These are phyloP conservation scores for Lydus trimaculatus DNA, from an alignment of 2,888 invertebrate genomes.

Conservation along the genomic window DNA sequence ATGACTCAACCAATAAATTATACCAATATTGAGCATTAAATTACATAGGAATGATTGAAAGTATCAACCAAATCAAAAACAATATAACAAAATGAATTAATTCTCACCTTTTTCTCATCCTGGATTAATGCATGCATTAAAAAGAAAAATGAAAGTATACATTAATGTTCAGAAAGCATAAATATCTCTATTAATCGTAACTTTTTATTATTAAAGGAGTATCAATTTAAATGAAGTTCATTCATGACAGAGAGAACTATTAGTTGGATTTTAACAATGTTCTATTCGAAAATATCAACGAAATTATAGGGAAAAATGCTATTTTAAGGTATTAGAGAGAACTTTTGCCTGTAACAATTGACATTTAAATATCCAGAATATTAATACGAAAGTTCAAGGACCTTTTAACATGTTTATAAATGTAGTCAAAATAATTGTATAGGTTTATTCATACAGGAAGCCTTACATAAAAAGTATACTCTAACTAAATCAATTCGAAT, in stretches of 20 bases:
- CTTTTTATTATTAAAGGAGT: background rate
- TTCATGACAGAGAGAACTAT: background rate
- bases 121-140: background rate
- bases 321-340: background rate
- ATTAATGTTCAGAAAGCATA: slow-evolving; percentile 24
- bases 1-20: too few species aligned
- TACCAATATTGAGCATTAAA: too few species aligned
- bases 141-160: slow-evolving; percentile 24
- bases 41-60: background rate
- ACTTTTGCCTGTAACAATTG: background rate
- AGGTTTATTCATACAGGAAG: background rate
- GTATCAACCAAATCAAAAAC: background rate
- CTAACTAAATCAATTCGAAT: background rate
- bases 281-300: too few species aligned
- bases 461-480: background rate
- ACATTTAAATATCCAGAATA: slow-evolving; percentile 1
- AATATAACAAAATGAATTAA: slow-evolving; percentile 6
- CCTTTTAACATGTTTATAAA: background rate
- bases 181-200: slow-evolving; percentile 1
- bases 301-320: background rate
- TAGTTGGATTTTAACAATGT: background rate
- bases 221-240: background rate
- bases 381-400: slow-evolving; percentile 6
- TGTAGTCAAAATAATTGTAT: background rate
- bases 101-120: slow-evolving; percentile 27